Conservation (phyloP, 2,888 invertebrate species). For the Heliconius ethilla region DNA sequence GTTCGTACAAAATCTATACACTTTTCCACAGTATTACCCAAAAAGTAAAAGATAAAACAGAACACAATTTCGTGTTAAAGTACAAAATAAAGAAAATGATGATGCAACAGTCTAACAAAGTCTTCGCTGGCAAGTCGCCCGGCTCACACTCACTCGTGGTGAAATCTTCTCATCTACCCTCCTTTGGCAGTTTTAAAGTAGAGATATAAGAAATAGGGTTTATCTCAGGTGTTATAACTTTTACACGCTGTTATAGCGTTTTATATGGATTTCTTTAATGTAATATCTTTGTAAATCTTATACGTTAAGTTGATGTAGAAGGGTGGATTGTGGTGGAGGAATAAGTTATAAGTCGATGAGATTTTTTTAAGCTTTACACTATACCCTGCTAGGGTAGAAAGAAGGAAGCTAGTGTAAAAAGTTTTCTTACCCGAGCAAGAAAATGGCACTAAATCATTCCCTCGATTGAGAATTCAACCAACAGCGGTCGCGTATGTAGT, state of each 20-base stretch:
- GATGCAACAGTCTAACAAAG: conserved; percentile 25
- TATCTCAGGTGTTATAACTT: conserved; percentile 2
- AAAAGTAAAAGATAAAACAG: neutral
- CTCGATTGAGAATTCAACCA: too few species aligned
- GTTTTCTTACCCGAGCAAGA: too few species aligned
- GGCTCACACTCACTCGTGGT: conserved; percentile 5
- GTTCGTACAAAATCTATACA: neutral
- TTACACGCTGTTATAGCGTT: neutral
- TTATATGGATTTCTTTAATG: neutral
- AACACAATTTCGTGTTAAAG: conserved; percentile 6
- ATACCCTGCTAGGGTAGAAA: too few species aligned
- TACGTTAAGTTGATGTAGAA: neutral
- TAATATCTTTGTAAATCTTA: neutral
- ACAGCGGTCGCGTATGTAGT: too few species aligned
- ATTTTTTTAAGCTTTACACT: neutral
- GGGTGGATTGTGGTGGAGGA: too few species aligned
- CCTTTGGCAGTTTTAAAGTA: neutral
- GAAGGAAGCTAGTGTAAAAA: too few species aligned
- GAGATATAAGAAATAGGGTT: neutral
- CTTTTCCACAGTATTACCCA: neutral
- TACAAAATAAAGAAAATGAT: conserved; percentile 22
- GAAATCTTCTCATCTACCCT: conserved; percentile 7
- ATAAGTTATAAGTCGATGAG: neutral
- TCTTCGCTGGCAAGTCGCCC: conserved; percentile 24
- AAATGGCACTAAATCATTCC: too few species aligned